A percentile compares a stretch with the other conserved stretches of the same genome.
phyloP scores from a whole-genome alignment of 2,113 vertebrate species.

The Zosterops borbonicus region DNA sequence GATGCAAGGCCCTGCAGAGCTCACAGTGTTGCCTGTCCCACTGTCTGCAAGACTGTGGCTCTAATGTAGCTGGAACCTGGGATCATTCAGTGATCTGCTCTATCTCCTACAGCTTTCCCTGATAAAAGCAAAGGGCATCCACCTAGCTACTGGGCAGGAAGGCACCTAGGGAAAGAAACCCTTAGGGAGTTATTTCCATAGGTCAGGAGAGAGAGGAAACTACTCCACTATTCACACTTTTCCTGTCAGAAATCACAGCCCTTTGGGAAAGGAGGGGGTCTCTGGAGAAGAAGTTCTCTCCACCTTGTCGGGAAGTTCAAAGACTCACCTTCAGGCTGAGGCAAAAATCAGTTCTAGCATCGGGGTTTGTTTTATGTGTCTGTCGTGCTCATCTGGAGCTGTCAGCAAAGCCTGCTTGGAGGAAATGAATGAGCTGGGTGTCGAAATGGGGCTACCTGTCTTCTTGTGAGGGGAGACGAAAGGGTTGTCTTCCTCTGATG shows the following conservation, averaged over 20 bases:
- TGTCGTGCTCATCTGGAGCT: neutral
- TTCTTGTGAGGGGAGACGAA: neutral
- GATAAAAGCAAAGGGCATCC: neutral
- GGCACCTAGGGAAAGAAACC: neutral
- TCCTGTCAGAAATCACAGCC: neutral
- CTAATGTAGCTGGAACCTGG: neutral
- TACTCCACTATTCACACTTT: rapidly evolving
- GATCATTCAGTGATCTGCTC: neutral
- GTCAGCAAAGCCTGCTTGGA: neutral
- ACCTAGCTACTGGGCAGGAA: neutral
- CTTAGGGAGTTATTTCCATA: neutral
- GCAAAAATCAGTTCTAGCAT: neutral
- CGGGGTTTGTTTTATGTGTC: neutral
- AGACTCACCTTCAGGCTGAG: neutral
- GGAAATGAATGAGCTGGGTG: neutral
- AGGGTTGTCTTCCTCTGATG: neutral
- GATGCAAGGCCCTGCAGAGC: neutral
- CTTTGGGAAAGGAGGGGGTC: neutral
- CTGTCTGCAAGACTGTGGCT: neutral
- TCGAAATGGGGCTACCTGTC: neutral
- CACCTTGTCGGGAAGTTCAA: neutral
- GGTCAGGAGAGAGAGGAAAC: neutral
- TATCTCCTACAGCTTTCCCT: neutral
- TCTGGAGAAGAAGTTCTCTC: neutral
- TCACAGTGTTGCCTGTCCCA: rapidly evolving